These are phyloP conservation scores for Megaceryle alcyon DNA, from an alignment of 2,797 vertebrate species.

Conservation along the genomic window DNA sequence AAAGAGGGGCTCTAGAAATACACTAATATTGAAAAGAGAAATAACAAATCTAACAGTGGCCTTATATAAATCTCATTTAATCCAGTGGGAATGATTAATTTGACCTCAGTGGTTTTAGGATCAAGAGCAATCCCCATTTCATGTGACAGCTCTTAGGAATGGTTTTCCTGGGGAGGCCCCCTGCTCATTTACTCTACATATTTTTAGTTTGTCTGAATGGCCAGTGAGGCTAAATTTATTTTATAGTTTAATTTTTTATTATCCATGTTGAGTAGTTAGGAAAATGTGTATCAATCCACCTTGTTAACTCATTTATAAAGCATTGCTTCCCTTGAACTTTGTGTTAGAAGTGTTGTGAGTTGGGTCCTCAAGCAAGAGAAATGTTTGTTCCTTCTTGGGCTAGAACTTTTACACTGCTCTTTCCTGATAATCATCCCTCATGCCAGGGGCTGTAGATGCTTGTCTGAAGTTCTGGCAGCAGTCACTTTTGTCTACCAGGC, in stretches of 20 bases:
- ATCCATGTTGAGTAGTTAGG: background rate
- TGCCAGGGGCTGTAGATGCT: background rate
- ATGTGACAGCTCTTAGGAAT: background rate
- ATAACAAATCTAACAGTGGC: background rate
- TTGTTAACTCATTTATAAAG: background rate
- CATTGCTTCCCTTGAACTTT: background rate
- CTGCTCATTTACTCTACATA: background rate
- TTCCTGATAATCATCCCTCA: background rate
- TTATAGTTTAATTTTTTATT: background rate
- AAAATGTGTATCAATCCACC: background rate
- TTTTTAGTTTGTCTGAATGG: background rate
- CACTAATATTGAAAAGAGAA: background rate
- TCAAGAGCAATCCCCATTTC: background rate
- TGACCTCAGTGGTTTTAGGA: background rate
- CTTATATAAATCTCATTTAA: background rate
- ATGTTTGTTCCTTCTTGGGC: background rate
- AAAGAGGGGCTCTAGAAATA: background rate
- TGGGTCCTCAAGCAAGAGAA: background rate
- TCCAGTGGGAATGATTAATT: background rate
- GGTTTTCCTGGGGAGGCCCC: background rate
- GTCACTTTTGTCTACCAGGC: background rate
- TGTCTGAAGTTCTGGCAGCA: background rate
- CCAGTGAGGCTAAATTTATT: background rate
- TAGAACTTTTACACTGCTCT: background rate
- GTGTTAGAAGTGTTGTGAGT: rapidly evolving